Evolutionary conservation across 2,888 invertebrate species (phyloP).

Genomic region (Micropterix aruncella): DNA sequence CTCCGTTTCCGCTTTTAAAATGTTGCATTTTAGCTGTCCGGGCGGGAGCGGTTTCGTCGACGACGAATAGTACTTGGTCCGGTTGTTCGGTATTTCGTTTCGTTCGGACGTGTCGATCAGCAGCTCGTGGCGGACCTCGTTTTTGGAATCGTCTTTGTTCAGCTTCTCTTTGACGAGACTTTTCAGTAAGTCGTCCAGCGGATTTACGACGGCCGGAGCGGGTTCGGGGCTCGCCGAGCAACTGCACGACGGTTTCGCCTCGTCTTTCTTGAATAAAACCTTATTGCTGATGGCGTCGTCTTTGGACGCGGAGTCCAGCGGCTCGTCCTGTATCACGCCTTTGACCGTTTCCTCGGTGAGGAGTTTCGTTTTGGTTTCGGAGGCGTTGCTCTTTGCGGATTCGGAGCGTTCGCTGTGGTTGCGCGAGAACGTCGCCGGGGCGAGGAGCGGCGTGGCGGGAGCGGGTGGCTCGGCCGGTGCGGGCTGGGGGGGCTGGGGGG

Average conservation of each 20-base stretch:
- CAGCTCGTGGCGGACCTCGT: conserved; percentile 43
- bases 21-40: conserved; percentile 85
- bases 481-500: conserved; percentile 20
- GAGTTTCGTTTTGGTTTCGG: conserved; percentile 24
- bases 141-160: conserved; percentile 50
- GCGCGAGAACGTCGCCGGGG: conserved; percentile 26
- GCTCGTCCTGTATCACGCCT: conserved; percentile 4
- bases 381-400: conserved; percentile 21
- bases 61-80: conserved; percentile 47
- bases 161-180: conserved; percentile 36
- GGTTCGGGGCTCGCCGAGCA: conserved; percentile 21
- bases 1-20: conserved; percentile 64
- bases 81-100: conserved; percentile 56
- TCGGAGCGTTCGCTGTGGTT: conserved; percentile 42
- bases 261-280: conserved; percentile 27
- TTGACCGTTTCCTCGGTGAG: conserved; percentile 23
- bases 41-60: conserved; percentile 66
- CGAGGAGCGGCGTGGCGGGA: conserved; percentile 13
- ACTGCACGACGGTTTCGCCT: conserved; percentile 29
- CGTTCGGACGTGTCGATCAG: conserved; percentile 26
- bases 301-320: conserved; percentile 15
- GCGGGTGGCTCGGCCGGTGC: conserved; percentile 19
- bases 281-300: conserved; percentile 36
- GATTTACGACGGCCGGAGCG: conserved; percentile 28
- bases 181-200: conserved; percentile 34